phyloP scores from a whole-genome alignment of 30 jellyfish, hydroid and myxozoan genomes.

The Aurelia sp. region DNA sequence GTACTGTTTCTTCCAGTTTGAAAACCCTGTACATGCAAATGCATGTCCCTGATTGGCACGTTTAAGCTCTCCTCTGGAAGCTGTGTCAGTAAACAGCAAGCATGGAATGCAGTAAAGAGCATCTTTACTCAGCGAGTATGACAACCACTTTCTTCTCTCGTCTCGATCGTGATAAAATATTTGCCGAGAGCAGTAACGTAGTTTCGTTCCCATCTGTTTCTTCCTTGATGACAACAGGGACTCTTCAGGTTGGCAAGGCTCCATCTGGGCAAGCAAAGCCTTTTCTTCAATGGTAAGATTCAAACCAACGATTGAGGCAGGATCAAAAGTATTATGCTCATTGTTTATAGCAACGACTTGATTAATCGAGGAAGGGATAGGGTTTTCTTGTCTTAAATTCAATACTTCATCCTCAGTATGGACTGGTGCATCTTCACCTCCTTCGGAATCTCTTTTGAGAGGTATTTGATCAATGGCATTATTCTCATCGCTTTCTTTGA shows the following conservation, averaged over 20 bases:
- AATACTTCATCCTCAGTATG: too few relatives aligned
- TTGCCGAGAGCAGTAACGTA: too few relatives aligned
- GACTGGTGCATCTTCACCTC: too few relatives aligned
- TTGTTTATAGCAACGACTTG: neutral
- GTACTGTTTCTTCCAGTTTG: too few relatives aligned
- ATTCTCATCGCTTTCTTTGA: too few relatives aligned
- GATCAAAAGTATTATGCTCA: conserved; percentile 18
- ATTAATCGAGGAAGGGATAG: neutral
- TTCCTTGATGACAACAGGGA: too few relatives aligned
- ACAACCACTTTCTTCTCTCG: conserved; percentile 7
- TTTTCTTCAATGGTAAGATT: conserved; percentile 17
- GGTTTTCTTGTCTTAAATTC: neutral
- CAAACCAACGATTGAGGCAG: conserved; percentile 28
- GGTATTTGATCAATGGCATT: too few relatives aligned
- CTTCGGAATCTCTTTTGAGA: too few relatives aligned
- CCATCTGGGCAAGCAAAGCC: conserved; percentile 3
- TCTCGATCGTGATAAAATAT: neutral
- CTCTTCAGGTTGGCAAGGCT: conserved; percentile 46
- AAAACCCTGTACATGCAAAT: too few relatives aligned
- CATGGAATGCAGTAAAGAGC: conserved; percentile 54
- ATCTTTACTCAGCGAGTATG: conserved; percentile 26
- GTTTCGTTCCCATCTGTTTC: too few relatives aligned
- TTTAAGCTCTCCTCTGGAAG: too few relatives aligned
- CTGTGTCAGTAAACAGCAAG: neutral
- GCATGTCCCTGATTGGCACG: too few relatives aligned